A percentile compares a stretch with the other conserved stretches of the same genome.
phyloP scores from a whole-genome alignment of 2,888 invertebrate species.

The Ochlodes sylvanus region DNA sequence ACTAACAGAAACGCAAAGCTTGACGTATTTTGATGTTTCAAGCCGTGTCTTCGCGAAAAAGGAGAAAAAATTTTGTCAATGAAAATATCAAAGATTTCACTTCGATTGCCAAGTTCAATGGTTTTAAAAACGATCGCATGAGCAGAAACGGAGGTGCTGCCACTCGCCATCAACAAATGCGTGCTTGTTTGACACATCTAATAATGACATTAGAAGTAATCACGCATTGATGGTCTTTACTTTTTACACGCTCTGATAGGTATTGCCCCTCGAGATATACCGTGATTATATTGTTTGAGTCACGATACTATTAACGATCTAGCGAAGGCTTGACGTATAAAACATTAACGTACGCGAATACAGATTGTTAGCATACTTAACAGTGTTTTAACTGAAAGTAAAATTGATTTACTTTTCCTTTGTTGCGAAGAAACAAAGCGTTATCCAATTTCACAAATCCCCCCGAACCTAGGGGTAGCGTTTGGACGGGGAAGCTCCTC shows the following conservation, averaged over 20 bases:
- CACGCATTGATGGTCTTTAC: conserved; percentile 24
- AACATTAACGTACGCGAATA: neutral
- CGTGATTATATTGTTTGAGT: no score
- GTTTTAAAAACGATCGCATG: neutral
- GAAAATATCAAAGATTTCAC: no score
- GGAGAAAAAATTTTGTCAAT: no score
- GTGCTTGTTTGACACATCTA: conserved; percentile 1
- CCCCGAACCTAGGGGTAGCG: conserved; percentile 49
- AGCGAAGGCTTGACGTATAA: neutral
- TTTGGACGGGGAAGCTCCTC: conserved; percentile 50
- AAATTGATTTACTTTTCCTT: conserved; percentile 49
- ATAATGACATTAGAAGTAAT: neutral
- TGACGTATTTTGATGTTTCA: no score
- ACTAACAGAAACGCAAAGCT: no score
- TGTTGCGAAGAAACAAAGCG: conserved; percentile 60
- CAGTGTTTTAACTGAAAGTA: conserved; percentile 27
- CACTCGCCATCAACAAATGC: neutral
- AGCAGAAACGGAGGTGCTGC: neutral
- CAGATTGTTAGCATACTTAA: conserved; percentile 18
- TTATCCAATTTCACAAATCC: conserved; percentile 66
- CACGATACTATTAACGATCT: neutral
- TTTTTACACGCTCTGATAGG: neutral
- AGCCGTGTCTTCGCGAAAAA: no score
- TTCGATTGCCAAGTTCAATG: neutral
- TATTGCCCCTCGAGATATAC: neutral